Base-by-base conservation (phyloP, 2,113 vertebrate genomes). In the Dipodomys stephensi region DNA sequence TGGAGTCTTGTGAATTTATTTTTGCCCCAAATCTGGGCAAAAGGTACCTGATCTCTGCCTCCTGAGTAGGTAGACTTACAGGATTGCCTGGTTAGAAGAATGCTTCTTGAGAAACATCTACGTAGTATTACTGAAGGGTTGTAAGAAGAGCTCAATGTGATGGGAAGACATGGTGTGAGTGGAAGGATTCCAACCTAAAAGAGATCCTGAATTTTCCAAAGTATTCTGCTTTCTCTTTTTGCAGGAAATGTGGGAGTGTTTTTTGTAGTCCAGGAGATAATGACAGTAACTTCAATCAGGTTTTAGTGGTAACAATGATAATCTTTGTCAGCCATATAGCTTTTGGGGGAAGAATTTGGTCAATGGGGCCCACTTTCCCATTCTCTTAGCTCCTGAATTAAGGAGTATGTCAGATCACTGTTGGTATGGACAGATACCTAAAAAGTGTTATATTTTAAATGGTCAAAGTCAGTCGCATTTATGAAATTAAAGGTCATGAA, bases 401-500 rank as follows among this genome's bases (percentile, higher is more conserved):
- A 82, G 83, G 68, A 53, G 62, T 4, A 6, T 46, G 60, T 39
- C 15, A 84, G 49, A n/a, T 60, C 35, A 65, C 3, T 68, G 53
- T 57, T 57, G 53, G 12, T 57, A 57, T 16, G 67, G 53, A 84
- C 20, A 72, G 53, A 84, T 71, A 49, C 2, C 23, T 68, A 28
- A 57, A 57, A 78, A 46, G 49, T 46, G 18, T 88, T 85, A 77
- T 73, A 19, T 62, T 90, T 83, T 15, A 91, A 69, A 60, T 60
- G 53, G 49, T 49, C 72, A 46, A 30, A 74, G 22, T 79, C 91
- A 82, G 78, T 85, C 85, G 73, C 12, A 28, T 68, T n/a, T 79
- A 53, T 81, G n/a, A 94, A 93, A 32, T 90, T 67, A 83, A 90
- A 95, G 28, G 30, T 94, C 19, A 77, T 39, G 28, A 88, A 81